Evolutionary conservation across 1,140 invertebrate species (phyloP).

Genomic region (Caerostris extrusa): DNA sequence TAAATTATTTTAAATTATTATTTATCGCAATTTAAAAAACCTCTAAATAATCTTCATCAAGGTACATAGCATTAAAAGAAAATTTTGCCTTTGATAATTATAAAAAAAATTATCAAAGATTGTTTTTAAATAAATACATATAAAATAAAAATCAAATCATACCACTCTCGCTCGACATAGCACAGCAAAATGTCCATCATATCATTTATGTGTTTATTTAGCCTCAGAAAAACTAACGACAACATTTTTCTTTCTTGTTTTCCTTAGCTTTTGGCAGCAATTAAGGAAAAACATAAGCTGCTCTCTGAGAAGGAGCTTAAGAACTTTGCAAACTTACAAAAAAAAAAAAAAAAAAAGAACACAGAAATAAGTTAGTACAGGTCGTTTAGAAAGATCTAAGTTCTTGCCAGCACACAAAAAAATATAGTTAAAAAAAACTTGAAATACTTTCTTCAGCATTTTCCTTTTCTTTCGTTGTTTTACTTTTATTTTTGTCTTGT

Average conservation of each 20-base stretch:
- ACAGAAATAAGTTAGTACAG: background rate
- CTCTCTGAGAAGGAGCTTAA: background rate
- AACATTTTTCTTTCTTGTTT: background rate
- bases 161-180: background rate
- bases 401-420: background rate
- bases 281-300: constrained; percentile 22
- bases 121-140: no score
- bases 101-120: no score
- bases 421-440: background rate
- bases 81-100: no score
- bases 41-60: no score
- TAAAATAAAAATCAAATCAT: background rate
- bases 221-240: constrained; percentile 34
- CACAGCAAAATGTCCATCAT: background rate
- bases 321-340: background rate
- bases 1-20: no score
- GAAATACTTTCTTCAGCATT: background rate
- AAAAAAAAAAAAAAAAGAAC: background rate
- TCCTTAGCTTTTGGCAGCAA: constrained; percentile 15
- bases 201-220: constrained; percentile 37
- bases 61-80: no score
- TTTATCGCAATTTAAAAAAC: no score
- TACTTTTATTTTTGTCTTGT: background rate
- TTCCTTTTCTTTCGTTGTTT: background rate
- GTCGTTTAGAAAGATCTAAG: background rate